Percentiles rank a stretch among this genome's conserved stretches.
phyloP scores from a whole-genome alignment of 2,113 vertebrate species.

The Amblyopsis rosae region DNA sequence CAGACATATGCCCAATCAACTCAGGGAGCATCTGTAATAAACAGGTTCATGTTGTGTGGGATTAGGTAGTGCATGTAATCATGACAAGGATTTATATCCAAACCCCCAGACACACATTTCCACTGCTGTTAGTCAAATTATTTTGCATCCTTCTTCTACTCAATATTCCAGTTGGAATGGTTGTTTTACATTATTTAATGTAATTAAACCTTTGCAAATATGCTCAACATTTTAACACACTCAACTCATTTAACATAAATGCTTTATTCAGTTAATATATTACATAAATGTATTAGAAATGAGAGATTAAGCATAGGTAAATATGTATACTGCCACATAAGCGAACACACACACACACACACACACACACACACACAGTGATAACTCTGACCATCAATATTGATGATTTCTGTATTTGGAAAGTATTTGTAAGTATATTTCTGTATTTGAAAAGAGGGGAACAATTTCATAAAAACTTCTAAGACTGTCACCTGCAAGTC shows the following conservation, averaged over 20 bases:
- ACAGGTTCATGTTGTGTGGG: constrained; percentile 28
- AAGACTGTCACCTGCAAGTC: constrained; percentile 29
- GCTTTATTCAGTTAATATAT: too few species aligned
- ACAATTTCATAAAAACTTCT: constrained; percentile 3
- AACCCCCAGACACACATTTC: background rate
- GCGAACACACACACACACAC: background rate
- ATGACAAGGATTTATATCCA: too few species aligned
- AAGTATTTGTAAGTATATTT: too few species aligned
- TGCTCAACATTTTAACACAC: too few species aligned
- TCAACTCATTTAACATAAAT: too few species aligned
- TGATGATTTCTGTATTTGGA: background rate
- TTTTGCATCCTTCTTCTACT: background rate
- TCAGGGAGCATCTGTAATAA: constrained; percentile 28
- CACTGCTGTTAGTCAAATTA: background rate
- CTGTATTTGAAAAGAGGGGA: too few species aligned
- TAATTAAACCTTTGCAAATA: background rate
- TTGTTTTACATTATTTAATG: background rate
- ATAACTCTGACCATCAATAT: too few species aligned
- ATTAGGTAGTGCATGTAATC: constrained; percentile 6
- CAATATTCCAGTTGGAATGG: background rate
- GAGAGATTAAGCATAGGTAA: background rate
- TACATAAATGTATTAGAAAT: too few species aligned
- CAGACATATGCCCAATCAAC: background rate
- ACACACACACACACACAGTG: background rate
- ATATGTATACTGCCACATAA: background rate